Percentiles rank a stretch among this genome's conserved stretches.
These are phyloP conservation scores for Leuciscus waleckii DNA, from an alignment of 2,797 vertebrate genomes.

Conservation along the genomic window DNA sequence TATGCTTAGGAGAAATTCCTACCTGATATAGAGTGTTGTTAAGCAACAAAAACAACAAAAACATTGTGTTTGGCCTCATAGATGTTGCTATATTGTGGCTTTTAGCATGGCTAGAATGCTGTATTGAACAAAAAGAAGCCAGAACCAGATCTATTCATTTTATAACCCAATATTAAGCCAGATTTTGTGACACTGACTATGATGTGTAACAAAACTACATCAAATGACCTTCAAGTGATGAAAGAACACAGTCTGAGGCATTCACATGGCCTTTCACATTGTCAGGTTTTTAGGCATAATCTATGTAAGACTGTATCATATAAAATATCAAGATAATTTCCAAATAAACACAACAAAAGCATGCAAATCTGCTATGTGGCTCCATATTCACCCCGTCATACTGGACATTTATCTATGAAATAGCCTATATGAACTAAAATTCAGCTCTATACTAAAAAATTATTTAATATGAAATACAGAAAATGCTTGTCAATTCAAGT, in stretches of 20 bases:
- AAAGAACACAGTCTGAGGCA: background rate
- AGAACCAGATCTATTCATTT: background rate
- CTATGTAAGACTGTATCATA: background rate
- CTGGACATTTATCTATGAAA: background rate
- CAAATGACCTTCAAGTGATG: background rate
- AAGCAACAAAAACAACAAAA: background rate
- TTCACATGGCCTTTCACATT: background rate
- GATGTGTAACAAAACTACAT: background rate
- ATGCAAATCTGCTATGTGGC: background rate
- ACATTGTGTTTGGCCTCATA: background rate
- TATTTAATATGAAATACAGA: background rate
- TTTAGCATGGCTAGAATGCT: background rate
- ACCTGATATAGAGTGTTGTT: background rate
- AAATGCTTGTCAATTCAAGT: background rate
- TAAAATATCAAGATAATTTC: background rate
- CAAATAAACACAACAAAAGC: background rate
- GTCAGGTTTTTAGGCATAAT: background rate
- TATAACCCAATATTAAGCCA: background rate
- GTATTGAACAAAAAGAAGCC: background rate
- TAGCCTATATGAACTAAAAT: background rate
- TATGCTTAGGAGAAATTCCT: background rate
- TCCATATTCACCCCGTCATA: background rate
- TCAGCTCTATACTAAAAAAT: background rate
- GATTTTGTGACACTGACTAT: background rate
- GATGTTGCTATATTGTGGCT: background rate